phyloP scores from a whole-genome alignment of 2,888 invertebrate species.

The Harpagoxenus sublaevis region DNA sequence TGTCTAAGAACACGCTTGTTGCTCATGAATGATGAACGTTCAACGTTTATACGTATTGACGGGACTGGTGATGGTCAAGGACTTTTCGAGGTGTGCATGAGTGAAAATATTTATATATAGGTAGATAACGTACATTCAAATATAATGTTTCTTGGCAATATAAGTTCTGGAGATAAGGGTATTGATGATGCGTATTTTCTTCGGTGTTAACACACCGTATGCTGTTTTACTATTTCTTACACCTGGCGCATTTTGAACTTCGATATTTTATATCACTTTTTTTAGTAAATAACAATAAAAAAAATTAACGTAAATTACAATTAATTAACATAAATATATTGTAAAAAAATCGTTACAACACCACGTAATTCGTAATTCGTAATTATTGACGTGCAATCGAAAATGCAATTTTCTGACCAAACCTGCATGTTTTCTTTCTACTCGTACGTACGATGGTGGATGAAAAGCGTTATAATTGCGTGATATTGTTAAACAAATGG shows the following conservation, averaged over 20 bases:
- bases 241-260: background rate
- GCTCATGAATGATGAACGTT: background rate
- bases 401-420: background rate
- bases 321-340: background rate
- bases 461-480: background rate
- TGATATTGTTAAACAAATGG: slow-evolving; percentile 3
- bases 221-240: background rate
- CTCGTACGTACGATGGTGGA: background rate
- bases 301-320: background rate
- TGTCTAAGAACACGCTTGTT: background rate
- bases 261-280: background rate
- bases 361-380: background rate
- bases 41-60: background rate
- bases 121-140: slow-evolving; percentile 1
- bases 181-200: background rate
- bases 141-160: background rate
- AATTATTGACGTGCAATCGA: background rate
- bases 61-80: background rate
- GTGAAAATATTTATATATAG: background rate
- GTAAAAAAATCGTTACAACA: background rate
- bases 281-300: background rate
- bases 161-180: background rate
- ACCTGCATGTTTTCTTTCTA: background rate
- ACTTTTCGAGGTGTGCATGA: background rate
- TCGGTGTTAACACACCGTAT: background rate